Base-by-base conservation (phyloP, 2,113 vertebrate genomes). In the Lucifuga dentata region DNA sequence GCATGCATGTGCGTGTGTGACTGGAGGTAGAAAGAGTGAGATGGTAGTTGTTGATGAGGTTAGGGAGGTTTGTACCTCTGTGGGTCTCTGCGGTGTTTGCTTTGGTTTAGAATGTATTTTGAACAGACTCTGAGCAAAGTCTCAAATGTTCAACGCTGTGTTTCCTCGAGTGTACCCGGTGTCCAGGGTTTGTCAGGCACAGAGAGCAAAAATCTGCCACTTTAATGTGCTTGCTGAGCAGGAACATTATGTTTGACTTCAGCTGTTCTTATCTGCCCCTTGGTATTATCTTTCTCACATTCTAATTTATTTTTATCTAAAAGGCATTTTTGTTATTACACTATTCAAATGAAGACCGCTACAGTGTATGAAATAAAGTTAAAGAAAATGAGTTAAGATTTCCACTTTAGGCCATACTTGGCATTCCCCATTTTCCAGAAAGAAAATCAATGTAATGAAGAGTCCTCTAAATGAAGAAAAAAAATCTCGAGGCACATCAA, bases 221-320 rank as follows among this genome's bases (percentile, higher is more conserved):
- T 86, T 89, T 85, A 90, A 92, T 88, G 74, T 79, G 90, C 80
- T 86, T 88, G 90, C 71, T 89, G 88, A 92, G 80, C 88, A 86
- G 84, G 89, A 92, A 92, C 87, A 90, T 89, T 88, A 79, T 81
- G 87, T 91, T 89, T 88, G 86, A 90, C 84, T 89, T 84, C 20
- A 73, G 81, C 81, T 88, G 87, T 85, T 91, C 88, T 89, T 89
- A 83, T 89, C 90, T 88, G 67, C 74, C 86, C 81, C 83, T 87
- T 78, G 84, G 88, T 87, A 68, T 68, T 82, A 70, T 79, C 73
- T 65, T 67, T 76, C 85, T 82, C 77, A 73, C 44, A 72, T 81
- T 78, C 74, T 90, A 81, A 90, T 89, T 89, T 88, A 81, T 78
- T 87, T 69, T 72, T 49, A 64, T 73, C 78, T 83, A 39, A 88